A percentile compares a stretch with the other conserved stretches of the same genome.
phyloP scores from a whole-genome alignment of 1,140 invertebrate species.

The Teleogryllus occipitalis region DNA sequence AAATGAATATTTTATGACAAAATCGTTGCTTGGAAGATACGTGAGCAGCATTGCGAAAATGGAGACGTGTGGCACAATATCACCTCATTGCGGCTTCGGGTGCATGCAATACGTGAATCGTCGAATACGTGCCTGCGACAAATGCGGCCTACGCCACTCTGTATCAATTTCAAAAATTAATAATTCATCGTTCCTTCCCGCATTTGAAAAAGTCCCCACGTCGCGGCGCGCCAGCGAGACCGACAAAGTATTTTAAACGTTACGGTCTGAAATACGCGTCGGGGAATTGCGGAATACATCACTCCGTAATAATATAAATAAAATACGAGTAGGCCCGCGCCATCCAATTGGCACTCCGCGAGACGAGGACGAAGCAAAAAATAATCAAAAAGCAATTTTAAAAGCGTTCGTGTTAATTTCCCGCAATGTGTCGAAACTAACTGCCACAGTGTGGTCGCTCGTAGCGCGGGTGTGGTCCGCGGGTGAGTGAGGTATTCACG shows the following conservation, averaged over 20 bases:
- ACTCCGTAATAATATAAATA: neutral
- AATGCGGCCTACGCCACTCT: no score
- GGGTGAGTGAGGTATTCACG: neutral
- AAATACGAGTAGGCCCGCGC: neutral
- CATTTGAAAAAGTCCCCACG: neutral
- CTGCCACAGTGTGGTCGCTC: neutral
- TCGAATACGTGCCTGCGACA: no score
- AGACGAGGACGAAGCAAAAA: neutral
- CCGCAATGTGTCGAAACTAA: neutral
- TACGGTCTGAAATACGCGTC: neutral
- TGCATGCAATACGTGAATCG: no score
- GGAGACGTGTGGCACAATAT: no score
- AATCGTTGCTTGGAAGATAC: no score
- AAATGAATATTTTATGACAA: no score
- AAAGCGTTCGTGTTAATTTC: neutral
- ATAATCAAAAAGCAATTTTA: constrained; percentile 1
- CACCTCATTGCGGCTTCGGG: no score
- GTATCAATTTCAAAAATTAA: neutral
- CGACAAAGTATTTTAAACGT: neutral
- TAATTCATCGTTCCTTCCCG: neutral
- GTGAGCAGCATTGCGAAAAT: no score
- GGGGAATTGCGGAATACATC: neutral
- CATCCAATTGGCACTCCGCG: neutral
- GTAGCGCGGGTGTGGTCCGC: neutral
- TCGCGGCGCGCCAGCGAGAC: neutral